phyloP scores from a whole-genome alignment of 1,140 invertebrate genomes.

The Pogonus chalceus region DNA sequence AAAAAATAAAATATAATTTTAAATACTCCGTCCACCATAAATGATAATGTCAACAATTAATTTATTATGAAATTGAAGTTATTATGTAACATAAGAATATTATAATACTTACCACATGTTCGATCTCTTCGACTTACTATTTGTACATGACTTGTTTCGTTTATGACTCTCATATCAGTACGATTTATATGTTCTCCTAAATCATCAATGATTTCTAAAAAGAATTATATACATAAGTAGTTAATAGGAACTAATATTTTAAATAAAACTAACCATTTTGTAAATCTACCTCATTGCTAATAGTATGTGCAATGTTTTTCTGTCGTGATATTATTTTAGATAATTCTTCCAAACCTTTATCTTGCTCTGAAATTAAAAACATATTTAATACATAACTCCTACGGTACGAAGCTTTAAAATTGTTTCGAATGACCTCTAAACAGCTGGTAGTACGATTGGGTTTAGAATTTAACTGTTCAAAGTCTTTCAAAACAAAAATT shows the following conservation, averaged over 20 bases:
- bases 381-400: too few species aligned
- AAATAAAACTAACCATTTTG: constrained; percentile 52
- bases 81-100: neutral
- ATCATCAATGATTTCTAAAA: constrained; percentile 62
- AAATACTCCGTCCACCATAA: constrained; percentile 9
- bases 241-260: constrained; percentile 10
- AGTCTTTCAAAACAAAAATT: too few species aligned
- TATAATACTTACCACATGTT: constrained; percentile 45
- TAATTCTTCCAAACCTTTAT: constrained; percentile 58
- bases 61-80: too few species aligned
- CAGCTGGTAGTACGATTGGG: too few species aligned
- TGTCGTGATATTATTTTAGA: constrained; percentile 61
- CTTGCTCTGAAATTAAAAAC: constrained; percentile 56
- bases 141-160: constrained; percentile 50
- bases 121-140: constrained; percentile 51
- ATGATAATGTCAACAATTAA: too few species aligned
- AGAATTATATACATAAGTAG: constrained; percentile 12
- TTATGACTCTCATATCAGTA: constrained; percentile 49
- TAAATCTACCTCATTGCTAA: constrained; percentile 59
- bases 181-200: constrained; percentile 57
- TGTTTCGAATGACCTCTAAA: too few species aligned
- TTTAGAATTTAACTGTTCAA: too few species aligned
- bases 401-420: too few species aligned
- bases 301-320: constrained; percentile 57
- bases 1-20: constrained; percentile 13